phyloP scores from a whole-genome alignment of 2,113 vertebrate genomes.

The Saccopteryx bilineata region DNA sequence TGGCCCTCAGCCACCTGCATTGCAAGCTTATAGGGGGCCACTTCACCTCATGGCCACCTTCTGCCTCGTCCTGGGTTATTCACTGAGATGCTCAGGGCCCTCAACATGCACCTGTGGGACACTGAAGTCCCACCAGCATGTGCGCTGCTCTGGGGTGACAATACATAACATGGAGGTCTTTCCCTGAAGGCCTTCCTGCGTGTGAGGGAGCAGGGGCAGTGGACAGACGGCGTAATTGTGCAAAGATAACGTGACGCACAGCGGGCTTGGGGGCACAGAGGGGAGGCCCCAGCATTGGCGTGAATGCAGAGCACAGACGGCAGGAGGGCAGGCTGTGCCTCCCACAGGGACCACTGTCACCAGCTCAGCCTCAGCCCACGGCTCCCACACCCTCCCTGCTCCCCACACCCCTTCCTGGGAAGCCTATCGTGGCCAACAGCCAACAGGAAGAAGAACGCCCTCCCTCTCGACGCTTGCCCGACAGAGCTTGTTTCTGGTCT shows the following conservation, averaged over 20 bases:
- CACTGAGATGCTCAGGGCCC: background rate
- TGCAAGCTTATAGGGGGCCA: background rate
- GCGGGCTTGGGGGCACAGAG: background rate
- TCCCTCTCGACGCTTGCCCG: background rate
- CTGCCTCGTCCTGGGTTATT: background rate
- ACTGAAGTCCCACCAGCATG: background rate
- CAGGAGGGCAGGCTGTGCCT: background rate
- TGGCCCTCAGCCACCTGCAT: background rate
- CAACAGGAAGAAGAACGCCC: background rate
- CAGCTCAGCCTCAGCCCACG: background rate
- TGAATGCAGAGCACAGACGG: background rate
- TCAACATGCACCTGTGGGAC: no score
- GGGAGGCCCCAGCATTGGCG: no score
- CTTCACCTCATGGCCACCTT: background rate
- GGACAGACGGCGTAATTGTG: rapidly evolving
- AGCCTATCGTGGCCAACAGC: no score
- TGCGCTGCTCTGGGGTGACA: background rate
- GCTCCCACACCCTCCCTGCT: background rate
- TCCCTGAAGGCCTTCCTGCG: background rate
- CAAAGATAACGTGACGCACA: rapidly evolving
- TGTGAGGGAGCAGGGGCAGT: no score
- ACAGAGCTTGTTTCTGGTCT: background rate
- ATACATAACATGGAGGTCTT: background rate
- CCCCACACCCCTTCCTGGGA: background rate
- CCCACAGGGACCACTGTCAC: background rate